These are phyloP conservation scores for Rhinopithecus roxellana DNA, from an alignment of 2,113 vertebrate genomes.

Conservation along the genomic window DNA sequence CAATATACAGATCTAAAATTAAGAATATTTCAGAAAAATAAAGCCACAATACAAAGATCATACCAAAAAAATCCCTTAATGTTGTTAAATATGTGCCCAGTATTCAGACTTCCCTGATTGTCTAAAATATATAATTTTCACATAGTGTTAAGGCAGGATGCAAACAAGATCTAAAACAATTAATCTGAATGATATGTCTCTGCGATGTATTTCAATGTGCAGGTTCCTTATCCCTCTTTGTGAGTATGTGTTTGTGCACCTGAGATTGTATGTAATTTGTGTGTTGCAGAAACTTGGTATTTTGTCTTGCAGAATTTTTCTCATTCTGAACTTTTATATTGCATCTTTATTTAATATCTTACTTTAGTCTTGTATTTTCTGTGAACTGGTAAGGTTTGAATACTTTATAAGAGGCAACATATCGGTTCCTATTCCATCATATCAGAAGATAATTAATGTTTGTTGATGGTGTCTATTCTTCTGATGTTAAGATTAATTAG, in stretches of 20 bases:
- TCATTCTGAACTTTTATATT: neutral
- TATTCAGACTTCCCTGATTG: neutral
- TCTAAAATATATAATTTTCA: neutral
- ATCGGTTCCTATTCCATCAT: neutral
- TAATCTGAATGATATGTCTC: neutral
- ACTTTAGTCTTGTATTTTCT: neutral
- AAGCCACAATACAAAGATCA: neutral
- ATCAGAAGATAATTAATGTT: neutral
- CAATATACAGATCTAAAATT: neutral
- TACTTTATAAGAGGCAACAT: neutral
- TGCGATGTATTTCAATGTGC: neutral
- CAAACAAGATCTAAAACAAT: neutral
- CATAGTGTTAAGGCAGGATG: neutral
- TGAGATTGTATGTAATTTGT: neutral
- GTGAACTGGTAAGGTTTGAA: neutral
- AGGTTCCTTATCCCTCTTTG: neutral
- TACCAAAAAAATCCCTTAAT: neutral
- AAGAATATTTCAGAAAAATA: neutral
- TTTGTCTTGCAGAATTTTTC: neutral
- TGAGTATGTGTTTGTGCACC: neutral
- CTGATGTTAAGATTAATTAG: neutral
- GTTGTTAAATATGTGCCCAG: neutral
- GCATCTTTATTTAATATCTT: neutral
- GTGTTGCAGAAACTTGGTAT: neutral
- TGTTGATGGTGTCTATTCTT: neutral